Evolutionary conservation across 2,888 invertebrate genomes (phyloP), one percentile per base, ranked within the genome.

Genomic region (Lypha dubia): DNA sequence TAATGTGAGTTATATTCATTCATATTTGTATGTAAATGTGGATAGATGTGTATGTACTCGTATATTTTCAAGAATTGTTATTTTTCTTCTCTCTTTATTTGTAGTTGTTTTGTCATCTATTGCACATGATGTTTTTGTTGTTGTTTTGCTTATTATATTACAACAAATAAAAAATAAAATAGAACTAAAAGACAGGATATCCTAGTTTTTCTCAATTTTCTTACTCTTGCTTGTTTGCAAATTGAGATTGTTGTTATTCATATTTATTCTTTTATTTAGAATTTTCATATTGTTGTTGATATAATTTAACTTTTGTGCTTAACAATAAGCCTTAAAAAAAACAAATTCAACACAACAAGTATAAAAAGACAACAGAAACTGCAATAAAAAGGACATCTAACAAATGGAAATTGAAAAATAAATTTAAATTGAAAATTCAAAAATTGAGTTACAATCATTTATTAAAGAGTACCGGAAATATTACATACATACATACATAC

Each of bases 381-480:
- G 24, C 13, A 24, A 13, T 1, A 67, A 73, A 44, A 65, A 60
- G 65, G 20, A 38, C n/a, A 28, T 49, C 22, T 41, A 13, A 28
- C 0, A 51, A 24, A 1, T 49, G 32, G 74, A 79, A 87, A 87
- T 87, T 86, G 87, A 89, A 87, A 87, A 89, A 89, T 88, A 87
- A 89, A 89, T 89, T 89, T 88, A 89, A 90, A 89, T 89, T 90
- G 88, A 88, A 88, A 88, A 88, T 88, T 87, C 87, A 88, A 88
- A 51, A 89, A 76, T 70, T 89, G 87, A 88, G 88, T 89, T 89
- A 87, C 87, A 86, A 86, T 87, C 84, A 84, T 73, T 46, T 73
- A 20, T 74, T 81, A n/a, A 63, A 41, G 32, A 28, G 4, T 41
- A 70, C 44, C 51, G 84, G 75, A 86, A 86, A 68, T n/a, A n/a